Base-by-base conservation (phyloP, 1,140 invertebrate genomes). In the Saccostrea cuccullata region DNA sequence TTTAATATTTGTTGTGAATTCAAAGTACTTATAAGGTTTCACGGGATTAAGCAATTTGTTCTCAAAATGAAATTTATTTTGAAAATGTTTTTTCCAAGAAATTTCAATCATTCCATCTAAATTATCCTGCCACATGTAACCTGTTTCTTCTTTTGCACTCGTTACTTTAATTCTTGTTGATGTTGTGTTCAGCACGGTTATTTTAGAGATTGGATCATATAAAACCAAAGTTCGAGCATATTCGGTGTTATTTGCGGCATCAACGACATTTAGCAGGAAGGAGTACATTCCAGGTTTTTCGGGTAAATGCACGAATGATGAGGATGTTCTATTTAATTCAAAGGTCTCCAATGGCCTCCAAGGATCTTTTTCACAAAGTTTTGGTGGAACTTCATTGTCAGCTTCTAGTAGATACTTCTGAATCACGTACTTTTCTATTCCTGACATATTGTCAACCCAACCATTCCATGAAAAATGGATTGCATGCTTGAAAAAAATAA, bases 271-370 rank as follows among this genome's bases (percentile, higher is more conserved):
- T 20, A 85, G 17, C 4, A 85, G 9, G 5, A 23, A 36, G 20
- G 84, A 85, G 17, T 85, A 85, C 84, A 85, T 85, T 8, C 84
- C 84, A 13, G 56, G 84, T 30, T 58, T 11, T 11, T n/a, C 5
- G 2, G 84, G 84, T 23, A 23, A 64, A 30, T 60, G 23, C 17
- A n/a, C 23, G 30, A 60, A 36, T 2, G 30, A 58, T 23, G 8
- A 2, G 6, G 55, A 5, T 23, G n/a, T 60, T 12, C 11, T n/a
- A 60, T 20, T 8, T 6, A 85, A 11, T 60, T 58, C 12, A 12
- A 36, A 36, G 0, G 20, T 36, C 9, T 58, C 5, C n/a, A 9
- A 36, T 3, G 84, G 13, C 8, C 26, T 9, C 55, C 26, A 85
- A 12, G 84, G 84, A 30, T 85, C 84, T n/a, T 2, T 17, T 36